These are phyloP conservation scores for Hozukius guyotensis DNA, from an alignment of 2,797 vertebrate genomes.

Conservation along the genomic window DNA sequence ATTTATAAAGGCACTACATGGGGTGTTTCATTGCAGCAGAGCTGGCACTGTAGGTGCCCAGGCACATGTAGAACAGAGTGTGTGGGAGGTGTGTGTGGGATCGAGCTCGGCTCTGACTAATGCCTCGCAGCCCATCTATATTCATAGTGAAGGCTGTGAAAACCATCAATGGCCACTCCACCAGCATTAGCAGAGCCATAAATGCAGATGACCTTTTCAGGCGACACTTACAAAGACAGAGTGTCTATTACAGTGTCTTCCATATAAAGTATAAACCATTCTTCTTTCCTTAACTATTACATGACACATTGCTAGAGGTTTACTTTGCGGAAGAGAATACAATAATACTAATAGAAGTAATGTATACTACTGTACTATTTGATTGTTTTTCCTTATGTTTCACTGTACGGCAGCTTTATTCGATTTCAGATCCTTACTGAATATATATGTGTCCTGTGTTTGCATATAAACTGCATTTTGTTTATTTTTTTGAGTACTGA, in stretches of 20 bases:
- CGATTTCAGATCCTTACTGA: background rate
- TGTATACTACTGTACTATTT: background rate
- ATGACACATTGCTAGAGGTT: background rate
- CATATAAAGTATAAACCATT: background rate
- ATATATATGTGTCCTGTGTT: background rate
- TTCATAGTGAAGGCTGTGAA: conserved; percentile 73
- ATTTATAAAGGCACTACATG: conserved; percentile 44
- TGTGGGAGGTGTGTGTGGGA: conserved; percentile 79
- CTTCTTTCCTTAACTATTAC: background rate
- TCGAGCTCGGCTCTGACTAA: conserved; percentile 72
- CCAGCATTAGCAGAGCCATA: conserved; percentile 43
- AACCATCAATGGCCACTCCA: conserved; percentile 74
- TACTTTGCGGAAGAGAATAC: background rate
- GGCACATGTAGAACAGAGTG: conserved; percentile 68
- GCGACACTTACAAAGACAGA: conserved; percentile 50
- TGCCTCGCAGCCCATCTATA: conserved; percentile 72
- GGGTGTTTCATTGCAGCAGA: conserved; percentile 34
- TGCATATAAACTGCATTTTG: background rate
- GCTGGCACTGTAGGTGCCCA: conserved; percentile 52
- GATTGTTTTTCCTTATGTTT: background rate
- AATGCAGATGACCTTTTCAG: conserved; percentile 60
- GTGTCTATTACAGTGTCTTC: conserved; percentile 12
- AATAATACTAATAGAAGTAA: background rate
- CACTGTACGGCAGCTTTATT: background rate
- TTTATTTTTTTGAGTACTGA: background rate